phyloP scores from a whole-genome alignment of 2,888 invertebrate species.

The Exephanes ischioxanthus region DNA sequence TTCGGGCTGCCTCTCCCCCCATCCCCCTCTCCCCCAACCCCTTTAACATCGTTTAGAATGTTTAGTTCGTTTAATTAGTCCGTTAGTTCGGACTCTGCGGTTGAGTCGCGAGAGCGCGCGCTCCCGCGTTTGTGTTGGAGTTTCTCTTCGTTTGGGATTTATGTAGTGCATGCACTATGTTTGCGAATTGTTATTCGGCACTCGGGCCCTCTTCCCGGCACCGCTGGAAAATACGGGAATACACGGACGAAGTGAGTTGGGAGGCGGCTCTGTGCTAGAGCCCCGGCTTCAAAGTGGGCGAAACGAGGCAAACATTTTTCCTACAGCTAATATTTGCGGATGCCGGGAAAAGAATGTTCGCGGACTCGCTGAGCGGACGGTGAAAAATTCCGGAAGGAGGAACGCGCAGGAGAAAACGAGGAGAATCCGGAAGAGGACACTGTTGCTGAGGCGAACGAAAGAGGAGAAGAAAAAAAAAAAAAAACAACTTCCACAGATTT shows the following conservation, averaged over 20 bases:
- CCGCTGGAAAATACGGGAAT: conserved; percentile 15
- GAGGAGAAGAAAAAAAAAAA: conserved; percentile 16
- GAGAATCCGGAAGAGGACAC: conserved; percentile 35
- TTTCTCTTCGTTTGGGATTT: conserved; percentile 13
- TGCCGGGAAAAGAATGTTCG: conserved; percentile 31
- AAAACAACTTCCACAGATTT: conserved; percentile 50
- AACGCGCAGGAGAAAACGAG: conserved; percentile 13
- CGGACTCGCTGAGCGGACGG: conserved; percentile 29
- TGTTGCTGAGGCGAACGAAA: neutral
- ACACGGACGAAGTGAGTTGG: neutral
- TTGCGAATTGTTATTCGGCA: conserved; percentile 27
- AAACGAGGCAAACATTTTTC: conserved; percentile 60
- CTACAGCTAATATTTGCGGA: conserved; percentile 35
- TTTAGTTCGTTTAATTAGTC: conserved; percentile 57
- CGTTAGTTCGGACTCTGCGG: conserved; percentile 44
- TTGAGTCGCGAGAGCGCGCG: conserved; percentile 3
- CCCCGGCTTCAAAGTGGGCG: conserved; percentile 40
- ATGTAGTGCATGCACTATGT: conserved; percentile 6
- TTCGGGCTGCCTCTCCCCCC: too few relatives aligned
- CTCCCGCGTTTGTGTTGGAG: neutral
- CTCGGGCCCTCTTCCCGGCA: neutral
- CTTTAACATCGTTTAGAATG: conserved; percentile 36
- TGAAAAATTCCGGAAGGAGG: conserved; percentile 35
- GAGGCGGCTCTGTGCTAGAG: conserved; percentile 1
- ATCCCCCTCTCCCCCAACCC: neutral